Percentiles rank a stretch among this genome's conserved stretches.
These are phyloP conservation scores for Zaprionus africanus DNA, from an alignment of 1,140 invertebrate species.

Conservation along the genomic window DNA sequence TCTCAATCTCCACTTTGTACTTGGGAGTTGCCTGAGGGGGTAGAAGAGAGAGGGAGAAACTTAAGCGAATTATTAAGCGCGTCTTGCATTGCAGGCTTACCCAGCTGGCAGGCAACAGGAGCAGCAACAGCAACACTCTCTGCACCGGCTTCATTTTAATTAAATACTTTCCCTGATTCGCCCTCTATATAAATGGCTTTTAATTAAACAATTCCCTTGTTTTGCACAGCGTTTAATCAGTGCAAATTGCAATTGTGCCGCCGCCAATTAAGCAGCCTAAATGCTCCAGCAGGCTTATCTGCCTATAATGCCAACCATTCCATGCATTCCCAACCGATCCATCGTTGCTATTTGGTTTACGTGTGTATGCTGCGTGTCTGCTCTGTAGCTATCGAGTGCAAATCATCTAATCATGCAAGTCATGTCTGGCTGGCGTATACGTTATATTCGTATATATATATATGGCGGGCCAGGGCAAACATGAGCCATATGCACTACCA, in stretches of 20 bases:
- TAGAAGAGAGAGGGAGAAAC: not conserved
- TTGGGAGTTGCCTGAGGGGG: not conserved
- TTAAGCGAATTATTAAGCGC: not conserved
- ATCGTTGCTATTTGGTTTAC: constrained; percentile 1
- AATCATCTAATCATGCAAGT: constrained; percentile 35
- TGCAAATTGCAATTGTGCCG: constrained; percentile 21
- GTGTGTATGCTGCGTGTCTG: constrained; percentile 3
- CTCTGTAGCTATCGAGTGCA: not conserved
- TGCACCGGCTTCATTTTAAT: constrained; percentile 2
- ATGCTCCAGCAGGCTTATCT: constrained; percentile 13
- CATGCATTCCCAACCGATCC: not conserved
- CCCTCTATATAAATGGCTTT: constrained; percentile 12
- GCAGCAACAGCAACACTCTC: not conserved
- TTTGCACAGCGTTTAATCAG: constrained; percentile 23
- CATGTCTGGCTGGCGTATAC: constrained; percentile 13
- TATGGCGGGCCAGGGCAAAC: constrained; percentile 23
- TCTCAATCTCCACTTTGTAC: constrained; percentile 3
- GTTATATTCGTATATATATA: constrained; percentile 21
- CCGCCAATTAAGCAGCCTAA: constrained; percentile 15
- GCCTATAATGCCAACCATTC: not conserved
- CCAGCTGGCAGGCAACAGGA: constrained; percentile 5
- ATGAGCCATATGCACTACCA: constrained; percentile 66
- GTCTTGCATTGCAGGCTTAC: not conserved
- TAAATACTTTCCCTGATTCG: constrained; percentile 10
- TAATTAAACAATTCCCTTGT: constrained; percentile 13